Evolutionary conservation across 2,113 vertebrate genomes (phyloP).

Genomic region (Saccopteryx leptura): DNA sequence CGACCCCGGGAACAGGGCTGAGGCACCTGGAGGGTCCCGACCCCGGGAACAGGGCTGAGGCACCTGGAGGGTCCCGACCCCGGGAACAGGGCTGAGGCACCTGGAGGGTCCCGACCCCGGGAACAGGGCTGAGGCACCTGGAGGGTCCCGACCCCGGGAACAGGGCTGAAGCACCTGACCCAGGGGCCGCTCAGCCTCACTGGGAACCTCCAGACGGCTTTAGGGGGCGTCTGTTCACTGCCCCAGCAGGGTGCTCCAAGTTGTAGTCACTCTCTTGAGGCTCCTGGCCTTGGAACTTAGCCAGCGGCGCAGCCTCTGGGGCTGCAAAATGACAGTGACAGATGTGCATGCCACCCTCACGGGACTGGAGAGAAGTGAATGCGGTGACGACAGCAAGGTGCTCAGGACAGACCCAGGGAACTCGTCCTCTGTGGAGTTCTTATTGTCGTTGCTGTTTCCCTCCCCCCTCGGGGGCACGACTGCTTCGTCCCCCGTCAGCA

Average conservation of each 20-base stretch:
- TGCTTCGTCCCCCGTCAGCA: rapidly evolving
- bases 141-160: too few species aligned
- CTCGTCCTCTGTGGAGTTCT: too few species aligned
- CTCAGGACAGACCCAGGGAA: too few species aligned
- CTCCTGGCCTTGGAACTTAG: background rate
- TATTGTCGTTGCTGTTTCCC: too few species aligned
- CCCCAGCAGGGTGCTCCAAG: background rate
- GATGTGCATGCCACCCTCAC: background rate
- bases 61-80: background rate
- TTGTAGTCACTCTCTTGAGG: background rate
- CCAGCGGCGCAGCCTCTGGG: background rate
- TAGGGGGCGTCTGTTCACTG: background rate
- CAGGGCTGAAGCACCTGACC: background rate
- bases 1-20: too few species aligned
- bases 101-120: too few species aligned
- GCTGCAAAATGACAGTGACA: background rate
- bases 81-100: background rate
- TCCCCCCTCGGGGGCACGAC: too few species aligned
- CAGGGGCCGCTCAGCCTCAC: background rate
- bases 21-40: too few species aligned
- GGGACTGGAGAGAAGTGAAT: background rate
- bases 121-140: too few species aligned
- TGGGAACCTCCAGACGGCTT: background rate
- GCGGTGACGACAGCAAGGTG: background rate
- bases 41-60: too few species aligned